These are phyloP conservation scores for Falcaria lacertinaria DNA, from an alignment of 2,888 invertebrate genomes.

Conservation along the genomic window DNA sequence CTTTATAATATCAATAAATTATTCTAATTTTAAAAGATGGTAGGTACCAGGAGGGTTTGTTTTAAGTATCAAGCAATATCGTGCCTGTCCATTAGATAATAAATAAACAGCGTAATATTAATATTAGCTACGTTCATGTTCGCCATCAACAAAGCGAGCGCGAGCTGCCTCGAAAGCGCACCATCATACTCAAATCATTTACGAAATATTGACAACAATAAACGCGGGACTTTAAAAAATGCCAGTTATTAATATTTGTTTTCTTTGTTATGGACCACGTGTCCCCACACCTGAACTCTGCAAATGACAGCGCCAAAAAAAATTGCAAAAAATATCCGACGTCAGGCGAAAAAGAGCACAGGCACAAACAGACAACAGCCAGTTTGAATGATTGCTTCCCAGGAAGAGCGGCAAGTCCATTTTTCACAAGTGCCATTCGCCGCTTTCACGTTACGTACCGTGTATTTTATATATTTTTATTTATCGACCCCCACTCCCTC, in stretches of 20 bases:
- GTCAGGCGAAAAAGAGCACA: constrained; percentile 71
- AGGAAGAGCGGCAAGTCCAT: constrained; percentile 79
- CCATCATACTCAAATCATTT: constrained; percentile 76
- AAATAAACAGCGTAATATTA: constrained; percentile 67
- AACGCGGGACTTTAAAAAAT: constrained; percentile 75
- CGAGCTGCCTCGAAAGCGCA: constrained; percentile 62
- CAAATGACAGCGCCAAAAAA: constrained; percentile 72
- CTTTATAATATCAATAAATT: too few species aligned
- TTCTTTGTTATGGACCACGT: constrained; percentile 75
- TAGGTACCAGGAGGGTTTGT: too few species aligned
- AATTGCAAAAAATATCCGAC: constrained; percentile 63
- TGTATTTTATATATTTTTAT: constrained; percentile 74
- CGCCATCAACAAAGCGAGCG: constrained; percentile 53
- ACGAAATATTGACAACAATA: constrained; percentile 79
- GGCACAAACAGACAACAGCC: constrained; percentile 77
- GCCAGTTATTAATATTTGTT: constrained; percentile 77
- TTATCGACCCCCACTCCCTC: constrained; percentile 57
- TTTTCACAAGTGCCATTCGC: constrained; percentile 80
- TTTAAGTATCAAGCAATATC: constrained; percentile 34
- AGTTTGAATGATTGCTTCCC: constrained; percentile 80
- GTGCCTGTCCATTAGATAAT: constrained; percentile 72
- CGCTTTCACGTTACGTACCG: constrained; percentile 73
- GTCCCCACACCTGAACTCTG: constrained; percentile 77
- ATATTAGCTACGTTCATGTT: constrained; percentile 51
- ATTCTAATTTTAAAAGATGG: too few species aligned